Evolutionary conservation across 2,888 invertebrate species (phyloP).

Genomic region (Chromoteleia sp.): DNA sequence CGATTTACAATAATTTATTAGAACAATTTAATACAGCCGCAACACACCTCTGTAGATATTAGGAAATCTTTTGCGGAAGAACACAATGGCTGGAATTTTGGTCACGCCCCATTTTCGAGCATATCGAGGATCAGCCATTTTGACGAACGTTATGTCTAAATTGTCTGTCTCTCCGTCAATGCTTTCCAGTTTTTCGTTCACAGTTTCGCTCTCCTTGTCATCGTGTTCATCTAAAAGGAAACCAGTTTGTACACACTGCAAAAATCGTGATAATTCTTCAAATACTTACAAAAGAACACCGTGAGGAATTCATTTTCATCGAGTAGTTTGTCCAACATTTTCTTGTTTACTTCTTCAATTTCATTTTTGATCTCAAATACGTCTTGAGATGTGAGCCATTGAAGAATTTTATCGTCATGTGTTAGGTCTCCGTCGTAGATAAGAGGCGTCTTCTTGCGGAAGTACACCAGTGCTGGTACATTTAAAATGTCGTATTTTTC

Average conservation of each 20-base stretch:
- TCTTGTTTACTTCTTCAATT: conserved; percentile 98
- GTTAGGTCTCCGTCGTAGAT: conserved; percentile 95
- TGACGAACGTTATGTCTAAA: conserved; percentile 96
- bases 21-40: background rate
- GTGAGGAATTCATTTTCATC: conserved; percentile 98
- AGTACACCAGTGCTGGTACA: conserved; percentile 94
- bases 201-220: conserved; percentile 91
- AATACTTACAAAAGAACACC: conserved; percentile 96
- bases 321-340: conserved; percentile 97
- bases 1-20: conserved; percentile 1
- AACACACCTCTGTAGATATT: conserved; percentile 94
- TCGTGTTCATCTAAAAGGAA: conserved; percentile 90
- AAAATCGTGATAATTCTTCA: conserved; percentile 13
- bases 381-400: conserved; percentile 97
- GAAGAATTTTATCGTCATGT: conserved; percentile 93
- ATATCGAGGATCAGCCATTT: conserved; percentile 96
- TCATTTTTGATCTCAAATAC: conserved; percentile 98
- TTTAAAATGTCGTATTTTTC: conserved; percentile 93
- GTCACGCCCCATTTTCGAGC: conserved; percentile 97
- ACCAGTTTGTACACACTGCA: background rate
- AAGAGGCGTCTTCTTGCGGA: conserved; percentile 92
- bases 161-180: conserved; percentile 98
- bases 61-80: conserved; percentile 95
- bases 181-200: conserved; percentile 94
- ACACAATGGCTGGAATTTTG: conserved; percentile 95